Evolutionary conservation across 1,140 invertebrate genomes (phyloP), one percentile per base, ranked within the genome.

Genomic region (Latrodectus geometricus): DNA sequence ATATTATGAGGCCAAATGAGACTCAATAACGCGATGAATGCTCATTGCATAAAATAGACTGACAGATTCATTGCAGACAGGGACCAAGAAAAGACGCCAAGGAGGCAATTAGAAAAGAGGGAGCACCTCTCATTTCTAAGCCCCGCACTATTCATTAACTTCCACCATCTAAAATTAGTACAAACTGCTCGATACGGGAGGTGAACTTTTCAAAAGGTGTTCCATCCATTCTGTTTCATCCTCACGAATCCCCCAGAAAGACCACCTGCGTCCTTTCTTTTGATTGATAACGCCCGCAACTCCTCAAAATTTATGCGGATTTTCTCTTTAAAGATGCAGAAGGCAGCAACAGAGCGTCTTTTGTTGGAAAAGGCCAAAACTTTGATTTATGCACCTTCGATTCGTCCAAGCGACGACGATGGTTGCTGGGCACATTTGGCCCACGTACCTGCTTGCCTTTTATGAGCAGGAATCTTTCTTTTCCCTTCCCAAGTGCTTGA

Each of bases 261-360:
- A 74, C 70, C 80, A 82, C 80, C 80, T 82, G 80, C 80, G 80
- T 61, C 72, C 79, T 56, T 72, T n/a, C 70, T 70, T 77, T 74
- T 82, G 80, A 82, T 82, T 74, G 80, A 82, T 82, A 82, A 65
- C 54, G 17, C 35, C 35, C 35, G 14, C 69, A 61, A 17, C 68
- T 21, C 69, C 35, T 61, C 66, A 56, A 72, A 82, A 82, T 82
- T 74, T 73, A 82, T 82, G 80, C 70, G 70, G 52, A 69, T 35
- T 35, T 61, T 17, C 68, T 80, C 65, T 61, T 82, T 82, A 82
- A 82, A 82, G 69, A 82, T 74, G 70, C 80, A 77, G 20, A 21
- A 82, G 79, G 69, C 20, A n/a, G 70, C 70, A 82, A 73, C 68
- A 82, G 54, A 69, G 52, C 49, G 66, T 70, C 52, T 49, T 81